A percentile compares a stretch with the other conserved stretches of the same genome.
Evolutionary conservation across 1,140 invertebrate species (phyloP).

Genomic region (Aphidius gifuensis): DNA sequence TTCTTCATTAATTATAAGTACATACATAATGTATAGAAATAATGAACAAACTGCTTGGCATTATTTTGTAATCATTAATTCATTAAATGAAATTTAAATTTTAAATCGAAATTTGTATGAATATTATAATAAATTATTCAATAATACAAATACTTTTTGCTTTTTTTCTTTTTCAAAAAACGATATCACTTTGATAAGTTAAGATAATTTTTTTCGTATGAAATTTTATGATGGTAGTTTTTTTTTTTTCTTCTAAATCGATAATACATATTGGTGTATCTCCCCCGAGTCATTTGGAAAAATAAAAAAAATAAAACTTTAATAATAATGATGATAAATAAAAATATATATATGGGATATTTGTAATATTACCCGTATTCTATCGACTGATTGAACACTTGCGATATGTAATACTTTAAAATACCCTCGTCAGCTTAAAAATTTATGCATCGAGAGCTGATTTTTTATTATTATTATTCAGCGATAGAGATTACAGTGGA

Average conservation of each 20-base stretch:
- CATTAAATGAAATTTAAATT: no score
- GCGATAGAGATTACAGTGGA: constrained; percentile 25
- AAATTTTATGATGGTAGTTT: not conserved
- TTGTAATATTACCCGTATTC: not conserved
- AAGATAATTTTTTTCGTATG: no score
- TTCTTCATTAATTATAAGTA: no score
- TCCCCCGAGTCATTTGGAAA: not conserved
- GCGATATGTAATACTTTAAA: not conserved
- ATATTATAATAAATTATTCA: no score
- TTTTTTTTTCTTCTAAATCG: not conserved
- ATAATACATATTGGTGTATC: no score
- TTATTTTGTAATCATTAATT: no score
- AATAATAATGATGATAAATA: not conserved
- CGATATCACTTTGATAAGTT: no score
- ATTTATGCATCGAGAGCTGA: constrained; percentile 16
- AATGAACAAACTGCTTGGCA: no score
- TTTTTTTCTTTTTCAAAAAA: no score
- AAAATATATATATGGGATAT: not conserved
- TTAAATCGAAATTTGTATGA: no score
- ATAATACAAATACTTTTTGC: no score
- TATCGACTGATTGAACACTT: constrained; percentile 11
- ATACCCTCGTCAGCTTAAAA: constrained; percentile 14
- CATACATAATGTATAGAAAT: no score
- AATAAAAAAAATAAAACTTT: not conserved
- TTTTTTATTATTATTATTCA: constrained; percentile 20